These are phyloP conservation scores for Leptinotarsa haldemani DNA, from an alignment of 2,888 invertebrate species.

Conservation along the genomic window DNA sequence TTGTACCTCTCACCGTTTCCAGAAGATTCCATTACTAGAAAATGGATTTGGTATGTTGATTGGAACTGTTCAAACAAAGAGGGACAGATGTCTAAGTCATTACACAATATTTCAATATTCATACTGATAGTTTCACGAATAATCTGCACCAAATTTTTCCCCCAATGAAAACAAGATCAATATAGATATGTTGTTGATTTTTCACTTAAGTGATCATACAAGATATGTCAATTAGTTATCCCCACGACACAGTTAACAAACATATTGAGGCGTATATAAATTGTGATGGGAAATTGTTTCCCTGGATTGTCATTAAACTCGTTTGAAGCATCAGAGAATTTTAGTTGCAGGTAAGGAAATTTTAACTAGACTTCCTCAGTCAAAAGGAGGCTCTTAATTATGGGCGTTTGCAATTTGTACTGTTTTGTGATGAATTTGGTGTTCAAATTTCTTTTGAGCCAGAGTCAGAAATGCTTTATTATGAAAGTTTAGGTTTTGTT, in stretches of 20 bases:
- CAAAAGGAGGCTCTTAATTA: no score
- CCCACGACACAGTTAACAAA: neutral
- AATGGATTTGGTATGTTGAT: slow-evolving; percentile 15
- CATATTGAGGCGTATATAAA: slow-evolving; percentile 13
- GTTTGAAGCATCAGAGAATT: no score
- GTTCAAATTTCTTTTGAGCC: no score
- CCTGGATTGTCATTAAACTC: neutral
- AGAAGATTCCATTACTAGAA: neutral
- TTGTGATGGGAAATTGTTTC: neutral
- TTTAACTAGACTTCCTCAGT: no score
- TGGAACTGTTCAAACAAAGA: slow-evolving; percentile 12
- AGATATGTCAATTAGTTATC: slow-evolving; percentile 21
- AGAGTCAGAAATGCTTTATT: no score
- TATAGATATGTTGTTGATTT: neutral
- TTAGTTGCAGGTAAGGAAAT: no score
- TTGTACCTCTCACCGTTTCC: neutral
- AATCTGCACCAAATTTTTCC: neutral
- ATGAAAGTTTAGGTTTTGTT: no score
- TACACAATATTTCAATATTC: slow-evolving; percentile 12
- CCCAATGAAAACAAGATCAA: slow-evolving; percentile 2
- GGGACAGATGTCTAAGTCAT: neutral
- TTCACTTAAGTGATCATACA: slow-evolving; percentile 14
- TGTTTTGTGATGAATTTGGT: no score
- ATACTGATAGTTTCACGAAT: slow-evolving; percentile 3
- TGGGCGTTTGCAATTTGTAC: no score